Evolutionary conservation across 30 jellyfish, hydroid and myxozoan species (phyloP).

Genomic region (Euphysa ruthae): DNA sequence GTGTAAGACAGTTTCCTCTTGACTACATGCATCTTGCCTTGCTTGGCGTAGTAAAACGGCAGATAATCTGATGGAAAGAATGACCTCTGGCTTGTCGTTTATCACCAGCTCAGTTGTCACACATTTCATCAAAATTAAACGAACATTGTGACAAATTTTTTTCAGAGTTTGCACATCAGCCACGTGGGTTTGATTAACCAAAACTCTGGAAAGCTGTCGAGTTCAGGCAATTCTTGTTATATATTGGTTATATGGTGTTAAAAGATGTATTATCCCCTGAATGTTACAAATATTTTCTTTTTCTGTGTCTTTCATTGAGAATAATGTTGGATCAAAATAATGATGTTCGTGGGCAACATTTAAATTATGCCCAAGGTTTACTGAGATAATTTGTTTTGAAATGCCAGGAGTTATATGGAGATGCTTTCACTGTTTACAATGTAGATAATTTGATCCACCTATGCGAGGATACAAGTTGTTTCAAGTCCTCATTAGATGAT

Average conservation of each 20-base stretch:
- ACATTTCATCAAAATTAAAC: constrained; percentile 10
- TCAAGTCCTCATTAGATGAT: constrained; percentile 16
- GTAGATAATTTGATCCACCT: constrained; percentile 34
- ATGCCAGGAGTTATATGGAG: constrained; percentile 29
- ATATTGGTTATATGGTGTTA: constrained; percentile 41
- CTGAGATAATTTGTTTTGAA: constrained; percentile 24
- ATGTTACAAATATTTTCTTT: constrained; percentile 12
- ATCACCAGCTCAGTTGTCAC: constrained; percentile 7
- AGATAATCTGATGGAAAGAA: constrained; percentile 4
- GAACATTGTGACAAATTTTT: constrained; percentile 4
- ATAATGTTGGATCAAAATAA: constrained; percentile 21
- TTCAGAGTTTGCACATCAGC: background rate
- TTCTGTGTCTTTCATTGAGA: constrained; percentile 19
- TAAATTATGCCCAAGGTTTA: constrained; percentile 32
- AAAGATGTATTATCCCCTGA: constrained; percentile 23
- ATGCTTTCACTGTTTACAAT: constrained; percentile 33
- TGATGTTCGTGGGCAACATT: constrained; percentile 3
- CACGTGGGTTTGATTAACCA: background rate
- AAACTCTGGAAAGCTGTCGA: constrained; percentile 51
- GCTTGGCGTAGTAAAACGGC: constrained; percentile 32
- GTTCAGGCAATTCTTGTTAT: constrained; percentile 42
- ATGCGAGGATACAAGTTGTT: constrained; percentile 16
- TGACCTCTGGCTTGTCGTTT: constrained; percentile 16
- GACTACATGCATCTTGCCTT: no score
- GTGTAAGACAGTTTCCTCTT: constrained; percentile 12